These are phyloP conservation scores for Diachasma alloeum DNA, from an alignment of 1,140 invertebrate species.

Conservation along the genomic window DNA sequence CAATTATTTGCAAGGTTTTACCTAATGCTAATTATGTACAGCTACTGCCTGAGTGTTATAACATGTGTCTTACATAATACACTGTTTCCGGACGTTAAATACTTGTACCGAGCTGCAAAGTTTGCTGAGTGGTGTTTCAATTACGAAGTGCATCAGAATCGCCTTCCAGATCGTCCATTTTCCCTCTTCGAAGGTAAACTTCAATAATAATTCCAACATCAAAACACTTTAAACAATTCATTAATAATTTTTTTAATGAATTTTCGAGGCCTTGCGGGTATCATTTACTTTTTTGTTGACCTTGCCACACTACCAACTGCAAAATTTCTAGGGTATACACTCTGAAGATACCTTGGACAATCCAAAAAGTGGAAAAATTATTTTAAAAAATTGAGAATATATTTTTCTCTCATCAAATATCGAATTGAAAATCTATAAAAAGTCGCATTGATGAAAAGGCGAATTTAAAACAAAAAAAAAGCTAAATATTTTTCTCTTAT, in stretches of 20 bases:
- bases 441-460: background rate
- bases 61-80: slow-evolving; percentile 13
- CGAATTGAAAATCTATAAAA: background rate
- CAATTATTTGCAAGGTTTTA: too few species aligned
- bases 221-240: background rate
- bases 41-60: too few species aligned
- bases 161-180: slow-evolving; percentile 78
- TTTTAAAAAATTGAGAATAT: background rate
- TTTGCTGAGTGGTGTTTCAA: slow-evolving; percentile 87
- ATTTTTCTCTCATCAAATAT: background rate
- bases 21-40: background rate
- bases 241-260: background rate
- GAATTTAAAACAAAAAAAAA: background rate
- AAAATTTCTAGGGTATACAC: slow-evolving; percentile 72
- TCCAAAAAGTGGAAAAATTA: background rate
- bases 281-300: slow-evolving; percentile 77
- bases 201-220: too few species aligned
- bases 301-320: slow-evolving; percentile 69
- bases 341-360: slow-evolving; percentile 36
- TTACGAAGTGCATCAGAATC: slow-evolving; percentile 74
- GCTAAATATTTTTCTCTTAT: background rate
- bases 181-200: slow-evolving; percentile 85
- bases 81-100: slow-evolving; percentile 68
- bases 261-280: slow-evolving; percentile 68
- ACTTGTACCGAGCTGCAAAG: slow-evolving; percentile 80